A percentile compares a stretch with the other conserved stretches of the same genome.
These are phyloP conservation scores for Homalodisca vitripennis DNA, from an alignment of 1,140 invertebrate genomes.

Conservation along the genomic window DNA sequence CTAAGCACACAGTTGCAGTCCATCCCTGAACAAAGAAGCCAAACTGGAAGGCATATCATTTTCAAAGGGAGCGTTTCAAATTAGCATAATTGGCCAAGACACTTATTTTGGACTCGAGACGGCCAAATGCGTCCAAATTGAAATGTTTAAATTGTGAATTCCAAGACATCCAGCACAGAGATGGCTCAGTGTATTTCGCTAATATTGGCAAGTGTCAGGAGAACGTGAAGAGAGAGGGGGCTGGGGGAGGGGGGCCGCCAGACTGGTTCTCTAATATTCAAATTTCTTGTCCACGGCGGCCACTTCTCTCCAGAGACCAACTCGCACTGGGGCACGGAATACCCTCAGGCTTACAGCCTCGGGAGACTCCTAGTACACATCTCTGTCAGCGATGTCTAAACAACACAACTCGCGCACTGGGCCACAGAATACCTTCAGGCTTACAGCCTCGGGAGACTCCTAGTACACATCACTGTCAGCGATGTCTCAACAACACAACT, in stretches of 20 bases:
- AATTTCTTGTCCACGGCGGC: constrained; percentile 2
- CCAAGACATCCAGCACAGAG: neutral
- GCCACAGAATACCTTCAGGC: too few species aligned
- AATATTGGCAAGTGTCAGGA: constrained; percentile 6
- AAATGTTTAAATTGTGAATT: constrained; percentile 11
- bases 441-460: too few species aligned
- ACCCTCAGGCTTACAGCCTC: neutral
- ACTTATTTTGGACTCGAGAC: neutral
- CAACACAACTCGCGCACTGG: too few species aligned
- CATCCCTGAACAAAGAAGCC: constrained; percentile 8
- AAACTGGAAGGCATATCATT: neutral
- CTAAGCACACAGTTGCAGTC: neutral
- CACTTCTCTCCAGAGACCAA: too few species aligned
- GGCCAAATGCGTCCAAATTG: constrained; percentile 12
- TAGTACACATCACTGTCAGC: too few species aligned
- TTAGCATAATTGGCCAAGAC: constrained; percentile 13
- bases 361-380: too few species aligned
- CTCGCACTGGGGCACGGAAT: neutral
- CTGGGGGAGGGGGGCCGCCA: neutral
- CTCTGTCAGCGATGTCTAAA: too few species aligned
- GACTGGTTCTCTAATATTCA: constrained; percentile 13
- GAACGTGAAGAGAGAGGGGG: neutral
- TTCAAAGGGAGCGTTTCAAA: constrained; percentile 2
- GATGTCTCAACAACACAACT: too few species aligned
- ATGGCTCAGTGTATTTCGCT: constrained; percentile 9